These are phyloP conservation scores for Hypomecis atomaria DNA, from an alignment of 2,888 invertebrate genomes.

Conservation along the genomic window DNA sequence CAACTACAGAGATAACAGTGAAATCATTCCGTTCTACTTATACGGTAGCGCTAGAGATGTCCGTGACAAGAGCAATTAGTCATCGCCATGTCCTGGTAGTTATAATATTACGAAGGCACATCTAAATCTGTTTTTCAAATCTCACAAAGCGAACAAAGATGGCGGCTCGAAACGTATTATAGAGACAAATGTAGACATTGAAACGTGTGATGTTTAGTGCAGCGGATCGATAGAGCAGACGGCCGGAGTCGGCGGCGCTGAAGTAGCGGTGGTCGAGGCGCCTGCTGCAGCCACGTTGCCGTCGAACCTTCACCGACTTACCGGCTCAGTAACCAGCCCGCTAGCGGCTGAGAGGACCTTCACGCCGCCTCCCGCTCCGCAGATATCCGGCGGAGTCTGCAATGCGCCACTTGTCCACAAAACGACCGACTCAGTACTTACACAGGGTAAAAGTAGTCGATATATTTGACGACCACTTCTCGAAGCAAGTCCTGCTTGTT, in stretches of 20 bases:
- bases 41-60: conserved; percentile 20
- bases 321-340: conserved; percentile 71
- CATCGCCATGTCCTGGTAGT: conserved; percentile 34
- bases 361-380: conserved; percentile 52
- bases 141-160: conserved; percentile 28
- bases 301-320: conserved; percentile 82
- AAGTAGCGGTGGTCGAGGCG: conserved; percentile 69
- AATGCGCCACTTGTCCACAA: conserved; percentile 59
- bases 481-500: conserved; percentile 87
- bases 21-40: conserved; percentile 19
- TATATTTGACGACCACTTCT: conserved; percentile 89
- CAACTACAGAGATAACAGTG: not conserved
- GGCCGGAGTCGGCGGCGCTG: conserved; percentile 71
- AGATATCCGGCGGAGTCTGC: conserved; percentile 54
- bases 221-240: conserved; percentile 75
- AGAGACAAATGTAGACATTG: conserved; percentile 45
- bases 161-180: conserved; percentile 36
- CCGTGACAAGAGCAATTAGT: conserved; percentile 38
- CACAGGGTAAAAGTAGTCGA: conserved; percentile 89
- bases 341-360: conserved; percentile 64
- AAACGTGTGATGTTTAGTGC: conserved; percentile 64
- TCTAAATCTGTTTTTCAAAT: conserved; percentile 22
- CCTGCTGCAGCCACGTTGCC: conserved; percentile 75
- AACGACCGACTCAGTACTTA: conserved; percentile 74
- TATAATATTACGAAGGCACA: conserved; percentile 8